Evolutionary conservation across 2,888 invertebrate genomes (phyloP).

Genomic region (Drosophila hamatofila): DNA sequence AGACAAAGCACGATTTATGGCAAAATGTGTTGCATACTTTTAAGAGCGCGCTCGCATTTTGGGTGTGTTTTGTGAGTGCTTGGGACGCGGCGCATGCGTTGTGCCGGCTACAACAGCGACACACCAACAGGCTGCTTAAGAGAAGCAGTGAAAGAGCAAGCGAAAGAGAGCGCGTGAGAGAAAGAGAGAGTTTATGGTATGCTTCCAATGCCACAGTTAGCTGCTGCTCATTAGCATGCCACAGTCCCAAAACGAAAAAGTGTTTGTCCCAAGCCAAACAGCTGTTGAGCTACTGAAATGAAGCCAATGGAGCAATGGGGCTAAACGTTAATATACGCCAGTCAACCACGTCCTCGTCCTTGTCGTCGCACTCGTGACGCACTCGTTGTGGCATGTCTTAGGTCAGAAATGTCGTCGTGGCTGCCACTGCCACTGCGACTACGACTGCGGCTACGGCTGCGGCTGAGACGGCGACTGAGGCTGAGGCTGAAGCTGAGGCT

Average conservation of each 20-base stretch:
- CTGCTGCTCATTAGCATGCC: slow-evolving; percentile 49
- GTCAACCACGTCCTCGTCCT: slow-evolving; percentile 39
- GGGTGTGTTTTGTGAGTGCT: slow-evolving; percentile 60
- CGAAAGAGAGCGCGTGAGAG: neutral
- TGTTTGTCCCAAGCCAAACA: slow-evolving; percentile 68
- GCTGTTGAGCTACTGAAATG: slow-evolving; percentile 60
- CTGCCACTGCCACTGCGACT: slow-evolving; percentile 8
- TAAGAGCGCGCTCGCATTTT: slow-evolving; percentile 54
- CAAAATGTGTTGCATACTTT: slow-evolving; percentile 44
- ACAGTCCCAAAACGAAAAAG: slow-evolving; percentile 34
- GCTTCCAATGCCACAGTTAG: slow-evolving; percentile 74
- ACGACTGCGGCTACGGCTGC: slow-evolving; percentile 1
- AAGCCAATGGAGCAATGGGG: slow-evolving; percentile 58
- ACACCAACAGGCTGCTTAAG: slow-evolving; percentile 49
- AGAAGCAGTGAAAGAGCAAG: slow-evolving; percentile 9
- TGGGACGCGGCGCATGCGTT: slow-evolving; percentile 46
- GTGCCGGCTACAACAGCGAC: slow-evolving; percentile 21
- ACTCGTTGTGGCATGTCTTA: slow-evolving; percentile 77
- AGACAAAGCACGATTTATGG: slow-evolving; percentile 35
- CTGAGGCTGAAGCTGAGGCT: slow-evolving; percentile 6
- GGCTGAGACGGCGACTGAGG: neutral
- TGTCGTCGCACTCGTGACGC: slow-evolving; percentile 55
- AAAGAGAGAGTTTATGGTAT: neutral
- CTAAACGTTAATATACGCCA: slow-evolving; percentile 51
- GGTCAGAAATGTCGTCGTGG: slow-evolving; percentile 69